phyloP scores from a whole-genome alignment of 2,113 vertebrate species.

The Alethe castanea region DNA sequence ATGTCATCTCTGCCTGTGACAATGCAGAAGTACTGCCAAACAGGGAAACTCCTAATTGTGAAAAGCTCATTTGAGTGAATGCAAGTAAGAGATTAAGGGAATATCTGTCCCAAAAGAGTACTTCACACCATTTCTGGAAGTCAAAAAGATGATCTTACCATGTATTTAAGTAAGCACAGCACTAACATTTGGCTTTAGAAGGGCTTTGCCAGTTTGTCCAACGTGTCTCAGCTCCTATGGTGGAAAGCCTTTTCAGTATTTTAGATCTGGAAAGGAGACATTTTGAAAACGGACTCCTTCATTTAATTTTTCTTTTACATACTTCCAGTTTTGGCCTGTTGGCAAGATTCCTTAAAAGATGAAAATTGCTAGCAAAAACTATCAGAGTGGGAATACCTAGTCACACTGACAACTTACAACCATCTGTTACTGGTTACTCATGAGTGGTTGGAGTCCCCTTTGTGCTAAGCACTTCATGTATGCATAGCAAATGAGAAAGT shows the following conservation, averaged over 20 bases:
- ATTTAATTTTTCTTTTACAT: not conserved
- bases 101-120: not conserved
- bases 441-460: conserved; percentile 11
- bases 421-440: conserved; percentile 38
- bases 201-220: not conserved
- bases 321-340: not conserved
- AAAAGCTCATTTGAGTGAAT: conserved; percentile 17
- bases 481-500: conserved; percentile 25
- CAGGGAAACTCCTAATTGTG: not conserved
- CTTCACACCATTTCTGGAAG: not conserved
- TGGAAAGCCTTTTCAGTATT: not conserved
- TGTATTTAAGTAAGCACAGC: not conserved
- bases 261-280: not conserved
- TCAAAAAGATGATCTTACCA: not conserved
- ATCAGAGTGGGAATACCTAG: not conserved
- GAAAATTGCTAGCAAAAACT: not conserved
- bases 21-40: conserved; percentile 39
- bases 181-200: not conserved
- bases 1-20: conserved; percentile 25
- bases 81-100: conserved; percentile 9
- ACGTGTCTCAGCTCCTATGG: not conserved
- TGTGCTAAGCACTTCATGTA: not conserved
- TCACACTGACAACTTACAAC: conserved; percentile 1
- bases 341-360: not conserved
- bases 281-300: not conserved